phyloP scores from a whole-genome alignment of 2,797 vertebrate genomes.

The Halcyon badia region DNA sequence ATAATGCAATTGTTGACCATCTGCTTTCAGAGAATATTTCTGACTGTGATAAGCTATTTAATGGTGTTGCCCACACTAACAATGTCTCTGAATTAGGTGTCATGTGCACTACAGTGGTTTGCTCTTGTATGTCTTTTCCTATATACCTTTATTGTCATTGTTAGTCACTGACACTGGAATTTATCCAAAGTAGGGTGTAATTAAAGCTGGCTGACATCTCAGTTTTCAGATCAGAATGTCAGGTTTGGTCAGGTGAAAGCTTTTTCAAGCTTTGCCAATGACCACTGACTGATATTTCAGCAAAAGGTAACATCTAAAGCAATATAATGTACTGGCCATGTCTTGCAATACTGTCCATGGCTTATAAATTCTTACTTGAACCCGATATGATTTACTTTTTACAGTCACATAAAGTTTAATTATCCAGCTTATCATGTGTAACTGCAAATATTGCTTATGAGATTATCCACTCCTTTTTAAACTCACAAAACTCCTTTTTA shows the following conservation, averaged over 20 bases:
- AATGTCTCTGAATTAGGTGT: background rate
- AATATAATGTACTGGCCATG: background rate
- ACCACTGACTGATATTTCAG: background rate
- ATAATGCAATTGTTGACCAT: background rate
- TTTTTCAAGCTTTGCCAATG: background rate
- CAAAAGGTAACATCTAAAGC: background rate
- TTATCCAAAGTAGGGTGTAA: background rate
- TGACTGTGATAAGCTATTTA: constrained; percentile 10
- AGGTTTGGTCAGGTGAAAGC: background rate
- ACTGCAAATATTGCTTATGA: background rate
- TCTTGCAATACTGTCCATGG: background rate
- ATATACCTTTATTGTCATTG: background rate
- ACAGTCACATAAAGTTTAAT: background rate
- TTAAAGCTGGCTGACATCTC: background rate
- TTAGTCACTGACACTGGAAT: background rate
- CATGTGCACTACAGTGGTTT: background rate
- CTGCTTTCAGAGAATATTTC: constrained; percentile 3
- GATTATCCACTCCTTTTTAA: background rate
- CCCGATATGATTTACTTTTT: background rate
- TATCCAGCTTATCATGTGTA: background rate
- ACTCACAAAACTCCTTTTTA: background rate
- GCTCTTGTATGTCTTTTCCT: background rate
- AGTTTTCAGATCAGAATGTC: background rate
- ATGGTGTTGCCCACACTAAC: background rate
- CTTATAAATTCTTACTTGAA: background rate